These are phyloP conservation scores for Sabatieria punctata DNA, from an alignment of 2,888 invertebrate genomes.

Conservation along the genomic window DNA sequence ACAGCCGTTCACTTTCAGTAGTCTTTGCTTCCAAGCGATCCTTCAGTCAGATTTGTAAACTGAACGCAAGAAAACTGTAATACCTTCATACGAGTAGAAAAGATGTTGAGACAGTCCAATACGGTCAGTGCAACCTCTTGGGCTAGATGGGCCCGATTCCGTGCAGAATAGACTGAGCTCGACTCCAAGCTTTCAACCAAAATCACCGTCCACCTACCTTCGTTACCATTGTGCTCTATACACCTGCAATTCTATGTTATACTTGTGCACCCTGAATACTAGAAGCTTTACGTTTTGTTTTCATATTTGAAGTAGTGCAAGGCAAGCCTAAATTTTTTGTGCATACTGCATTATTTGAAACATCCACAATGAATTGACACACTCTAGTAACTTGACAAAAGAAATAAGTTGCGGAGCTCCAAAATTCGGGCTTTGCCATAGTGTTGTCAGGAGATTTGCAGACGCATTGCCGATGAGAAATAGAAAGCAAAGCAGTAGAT, in stretches of 20 bases:
- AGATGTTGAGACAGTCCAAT: constrained; percentile 66
- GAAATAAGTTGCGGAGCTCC: background rate
- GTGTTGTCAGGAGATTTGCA: constrained; percentile 38
- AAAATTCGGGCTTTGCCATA: too few species aligned
- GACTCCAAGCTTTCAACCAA: too few species aligned
- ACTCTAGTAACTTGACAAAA: constrained; percentile 3
- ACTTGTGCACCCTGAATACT: background rate
- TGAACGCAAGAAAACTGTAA: too few species aligned
- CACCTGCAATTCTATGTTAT: too few species aligned
- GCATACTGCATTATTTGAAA: too few species aligned
- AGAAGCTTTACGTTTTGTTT: constrained; percentile 12
- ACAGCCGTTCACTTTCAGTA: constrained; percentile 51
- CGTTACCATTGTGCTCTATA: background rate
- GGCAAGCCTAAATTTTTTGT: too few species aligned
- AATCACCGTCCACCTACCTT: too few species aligned
- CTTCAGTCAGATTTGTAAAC: too few species aligned
- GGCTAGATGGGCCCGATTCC: constrained; percentile 60
- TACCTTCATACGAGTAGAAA: too few species aligned
- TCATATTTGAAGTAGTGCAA: background rate
- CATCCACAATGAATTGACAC: constrained; percentile 7
- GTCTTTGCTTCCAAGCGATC: constrained; percentile 41
- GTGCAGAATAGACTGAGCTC: constrained; percentile 37
- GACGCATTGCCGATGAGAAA: constrained; percentile 76
- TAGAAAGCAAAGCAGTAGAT: constrained; percentile 41
- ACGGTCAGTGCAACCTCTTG: constrained; percentile 74